Base-by-base conservation (phyloP, 2,888 invertebrate genomes). In the Acronicta psi region DNA sequence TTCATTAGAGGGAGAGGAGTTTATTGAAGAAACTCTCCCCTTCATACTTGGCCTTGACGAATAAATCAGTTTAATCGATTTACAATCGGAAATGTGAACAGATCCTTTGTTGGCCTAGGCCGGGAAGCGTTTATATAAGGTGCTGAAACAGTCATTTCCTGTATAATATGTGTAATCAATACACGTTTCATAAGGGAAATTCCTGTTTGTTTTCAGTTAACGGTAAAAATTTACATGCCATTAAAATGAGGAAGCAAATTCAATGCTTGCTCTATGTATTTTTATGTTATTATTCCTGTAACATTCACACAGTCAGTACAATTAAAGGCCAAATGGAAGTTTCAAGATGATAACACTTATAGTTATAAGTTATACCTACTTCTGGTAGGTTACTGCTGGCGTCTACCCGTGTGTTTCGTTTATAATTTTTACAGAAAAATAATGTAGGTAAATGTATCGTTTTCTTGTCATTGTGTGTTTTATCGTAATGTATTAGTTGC, bases 91-190 rank as follows among this genome's bases (percentile, higher is more conserved):
- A 68, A 51, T 66, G 72, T 68, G 42, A 43, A 54, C 67, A 68
- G 66, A 66, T 66, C 68, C 72, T 66, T 53, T 51, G 44, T 9
- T 36, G 57, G 25, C 17, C 14, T 38, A 6, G 0, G 53, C 37
- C 68, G 29, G 68, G 68, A 71, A 71, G 47, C 18, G 40, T 71
- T 68, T 71, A 68, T 68, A 52, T 68, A 68, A 71, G 59, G 51
- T 66, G 58, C 52, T 61, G 69, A 62, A 69, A 54, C 29, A 57
- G 43, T 62, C 59, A 63, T 52, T 73, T 68, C 67, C 67, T 51
- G 59, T 59, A 50, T 42, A 36, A 29, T 59, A 31, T 65, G 49
- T 50, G 59, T 65, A 58, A 74, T 59, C 50, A 42, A 50, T 36
- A 49, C 40, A 50, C 20, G 38, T 58, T 66, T 65, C 20, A 8